Conservation (phyloP, 2,888 invertebrate species). For the Ligdia adustata region DNA sequence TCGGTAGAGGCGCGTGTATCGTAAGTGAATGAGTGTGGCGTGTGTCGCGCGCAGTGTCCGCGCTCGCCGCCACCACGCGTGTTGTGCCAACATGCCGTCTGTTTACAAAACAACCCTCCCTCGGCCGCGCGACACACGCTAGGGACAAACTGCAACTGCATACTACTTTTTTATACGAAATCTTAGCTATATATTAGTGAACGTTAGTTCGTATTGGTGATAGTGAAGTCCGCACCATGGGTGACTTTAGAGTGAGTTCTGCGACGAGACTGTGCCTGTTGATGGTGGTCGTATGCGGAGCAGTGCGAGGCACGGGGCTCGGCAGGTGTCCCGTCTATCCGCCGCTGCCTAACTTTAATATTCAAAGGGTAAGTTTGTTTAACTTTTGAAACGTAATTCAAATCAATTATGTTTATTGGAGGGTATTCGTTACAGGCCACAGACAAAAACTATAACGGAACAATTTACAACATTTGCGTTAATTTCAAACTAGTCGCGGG, state of each 20-base stretch:
- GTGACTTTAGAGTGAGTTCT: slow-evolving; percentile 59
- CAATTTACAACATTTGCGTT: too few species aligned
- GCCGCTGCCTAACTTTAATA: slow-evolving; percentile 86
- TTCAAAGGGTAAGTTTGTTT: slow-evolving; percentile 86
- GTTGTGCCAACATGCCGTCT: slow-evolving; percentile 28
- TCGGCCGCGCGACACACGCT: slow-evolving; percentile 16
- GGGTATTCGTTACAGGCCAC: too few species aligned
- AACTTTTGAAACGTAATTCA: too few species aligned
- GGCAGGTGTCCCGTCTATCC: slow-evolving; percentile 88
- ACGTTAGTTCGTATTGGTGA: slow-evolving; percentile 28
- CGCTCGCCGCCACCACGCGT: slow-evolving; percentile 29
- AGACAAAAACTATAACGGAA: too few species aligned
- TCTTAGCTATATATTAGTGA: slow-evolving; percentile 12
- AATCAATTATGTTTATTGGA: too few species aligned
- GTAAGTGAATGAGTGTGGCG: too few species aligned
- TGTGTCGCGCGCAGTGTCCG: slow-evolving; percentile 26
- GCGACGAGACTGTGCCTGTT: slow-evolving; percentile 49
- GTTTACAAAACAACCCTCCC: slow-evolving; percentile 41
- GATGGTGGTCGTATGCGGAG: slow-evolving; percentile 51
- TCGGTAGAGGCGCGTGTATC: too few species aligned
- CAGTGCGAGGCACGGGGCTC: slow-evolving; percentile 76
- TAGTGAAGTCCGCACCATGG: slow-evolving; percentile 51
- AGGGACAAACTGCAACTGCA: slow-evolving; percentile 19
- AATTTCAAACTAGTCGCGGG: too few species aligned
- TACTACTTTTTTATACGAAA: background rate